Percentiles rank a stretch among this genome's conserved stretches.
phyloP scores from a whole-genome alignment of 2,888 invertebrate species.

The Nebria salina region DNA sequence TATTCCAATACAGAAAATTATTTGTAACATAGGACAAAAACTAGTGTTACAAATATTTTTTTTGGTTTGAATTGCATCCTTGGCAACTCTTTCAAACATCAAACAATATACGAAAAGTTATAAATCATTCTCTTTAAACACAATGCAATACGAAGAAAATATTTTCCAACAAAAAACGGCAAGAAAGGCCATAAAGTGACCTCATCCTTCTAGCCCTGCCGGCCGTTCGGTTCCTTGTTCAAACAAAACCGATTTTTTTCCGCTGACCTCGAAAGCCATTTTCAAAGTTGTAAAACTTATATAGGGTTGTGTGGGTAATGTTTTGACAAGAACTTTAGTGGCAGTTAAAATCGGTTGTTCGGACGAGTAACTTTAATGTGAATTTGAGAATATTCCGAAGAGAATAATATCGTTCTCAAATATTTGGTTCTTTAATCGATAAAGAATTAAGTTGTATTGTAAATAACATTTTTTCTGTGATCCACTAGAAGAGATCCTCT shows the following conservation, averaged over 20 bases:
- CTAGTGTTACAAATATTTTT: neutral
- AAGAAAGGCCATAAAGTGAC: conserved; percentile 19
- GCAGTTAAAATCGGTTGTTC: conserved; percentile 38
- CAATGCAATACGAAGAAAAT: conserved; percentile 18
- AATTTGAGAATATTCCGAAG: neutral
- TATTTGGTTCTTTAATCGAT: neutral
- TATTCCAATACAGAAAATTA: too few species aligned
- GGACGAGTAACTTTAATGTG: conserved; percentile 5
- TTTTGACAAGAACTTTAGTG: conserved; percentile 34
- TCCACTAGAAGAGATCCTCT: neutral
- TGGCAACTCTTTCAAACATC: conserved; percentile 38
- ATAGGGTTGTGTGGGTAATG: conserved; percentile 45
- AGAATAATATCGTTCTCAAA: neutral
- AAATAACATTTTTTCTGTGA: neutral
- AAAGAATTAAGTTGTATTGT: neutral
- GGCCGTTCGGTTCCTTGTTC: conserved; percentile 5
- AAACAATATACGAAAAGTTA: conserved; percentile 22
- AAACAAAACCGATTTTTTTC: conserved; percentile 35
- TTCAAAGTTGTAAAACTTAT: conserved; percentile 42
- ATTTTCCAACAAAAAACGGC: conserved; percentile 31
- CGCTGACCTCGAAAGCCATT: conserved; percentile 39
- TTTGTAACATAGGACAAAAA: neutral
- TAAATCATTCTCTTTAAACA: conserved; percentile 35
- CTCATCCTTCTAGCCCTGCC: conserved; percentile 26
- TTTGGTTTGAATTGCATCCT: neutral